Evolutionary conservation across 2,888 invertebrate species (phyloP).

Genomic region (Choreutis nemorana): DNA sequence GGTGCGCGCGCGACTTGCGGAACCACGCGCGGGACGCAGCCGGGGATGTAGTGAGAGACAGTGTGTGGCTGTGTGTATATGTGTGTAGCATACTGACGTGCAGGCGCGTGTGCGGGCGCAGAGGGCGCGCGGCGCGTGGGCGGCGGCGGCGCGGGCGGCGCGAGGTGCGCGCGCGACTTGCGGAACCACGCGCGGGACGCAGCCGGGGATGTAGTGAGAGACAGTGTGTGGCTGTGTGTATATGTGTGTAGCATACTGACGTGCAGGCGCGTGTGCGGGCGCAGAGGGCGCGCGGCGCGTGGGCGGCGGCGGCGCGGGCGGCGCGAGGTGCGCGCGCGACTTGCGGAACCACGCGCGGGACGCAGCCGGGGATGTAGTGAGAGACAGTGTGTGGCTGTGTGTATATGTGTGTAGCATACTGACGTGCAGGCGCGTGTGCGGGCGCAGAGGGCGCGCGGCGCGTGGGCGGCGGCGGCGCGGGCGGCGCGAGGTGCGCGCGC

Average conservation of each 20-base stretch:
- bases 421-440: conserved; percentile 7
- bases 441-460: conserved; percentile 11
- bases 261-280: no score
- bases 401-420: conserved; percentile 2
- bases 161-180: conserved; percentile 8
- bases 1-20: conserved; percentile 8
- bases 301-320: conserved; percentile 8
- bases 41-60: no score
- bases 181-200: no score
- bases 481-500: neutral
- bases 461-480: neutral
- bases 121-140: conserved; percentile 5
- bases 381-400: no score
- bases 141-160: conserved; percentile 8
- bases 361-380: no score
- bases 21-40: no score
- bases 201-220: no score
- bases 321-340: conserved; percentile 8
- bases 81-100: no score
- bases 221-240: conserved; percentile 6
- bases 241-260: conserved; percentile 2
- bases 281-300: conserved; percentile 4
- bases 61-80: conserved; percentile 5
- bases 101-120: no score
- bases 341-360: no score